Percentiles rank a stretch among this genome's conserved stretches.
These are phyloP conservation scores for Limnephilus lunatus DNA, from an alignment of 2,888 invertebrate species.

Conservation along the genomic window DNA sequence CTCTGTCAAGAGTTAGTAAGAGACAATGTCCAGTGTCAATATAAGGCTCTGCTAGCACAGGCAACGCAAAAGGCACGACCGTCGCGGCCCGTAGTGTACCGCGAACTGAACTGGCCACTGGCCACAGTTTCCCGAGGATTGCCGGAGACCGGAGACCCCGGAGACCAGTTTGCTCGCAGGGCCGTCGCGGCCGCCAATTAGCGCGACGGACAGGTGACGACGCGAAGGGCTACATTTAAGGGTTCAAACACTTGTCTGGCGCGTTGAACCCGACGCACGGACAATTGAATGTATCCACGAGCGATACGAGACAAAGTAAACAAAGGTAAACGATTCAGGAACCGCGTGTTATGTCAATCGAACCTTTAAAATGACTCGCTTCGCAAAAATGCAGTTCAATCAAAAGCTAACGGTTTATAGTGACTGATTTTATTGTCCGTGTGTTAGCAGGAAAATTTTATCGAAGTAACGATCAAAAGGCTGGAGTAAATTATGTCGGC, in stretches of 20 bases:
- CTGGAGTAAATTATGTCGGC: background rate
- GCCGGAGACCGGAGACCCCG: background rate
- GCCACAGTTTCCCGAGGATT: slow-evolving; percentile 37
- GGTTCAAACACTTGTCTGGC: slow-evolving; percentile 34
- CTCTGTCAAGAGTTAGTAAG: background rate
- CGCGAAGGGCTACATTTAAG: slow-evolving; percentile 34
- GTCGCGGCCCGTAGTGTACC: slow-evolving; percentile 34
- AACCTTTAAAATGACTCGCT: background rate
- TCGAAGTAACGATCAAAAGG: background rate
- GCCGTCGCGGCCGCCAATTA: slow-evolving; percentile 39
- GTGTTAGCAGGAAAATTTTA: background rate
- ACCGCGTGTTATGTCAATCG: background rate
- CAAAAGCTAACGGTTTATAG: background rate
- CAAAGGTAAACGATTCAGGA: slow-evolving; percentile 2
- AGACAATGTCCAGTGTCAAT: slow-evolving; percentile 2
- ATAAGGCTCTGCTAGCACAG: background rate
- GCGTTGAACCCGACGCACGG: slow-evolving; percentile 40
- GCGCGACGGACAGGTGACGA: slow-evolving; percentile 51
- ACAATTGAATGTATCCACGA: background rate
- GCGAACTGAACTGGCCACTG: too few relatives aligned
- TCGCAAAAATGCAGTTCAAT: background rate
- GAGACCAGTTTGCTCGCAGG: background rate
- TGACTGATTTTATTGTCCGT: background rate
- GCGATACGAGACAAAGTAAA: background rate
- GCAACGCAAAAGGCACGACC: slow-evolving; percentile 21